Evolutionary conservation across 2,113 vertebrate genomes (phyloP).

Genomic region (Oncorhynchus clarkii): DNA sequence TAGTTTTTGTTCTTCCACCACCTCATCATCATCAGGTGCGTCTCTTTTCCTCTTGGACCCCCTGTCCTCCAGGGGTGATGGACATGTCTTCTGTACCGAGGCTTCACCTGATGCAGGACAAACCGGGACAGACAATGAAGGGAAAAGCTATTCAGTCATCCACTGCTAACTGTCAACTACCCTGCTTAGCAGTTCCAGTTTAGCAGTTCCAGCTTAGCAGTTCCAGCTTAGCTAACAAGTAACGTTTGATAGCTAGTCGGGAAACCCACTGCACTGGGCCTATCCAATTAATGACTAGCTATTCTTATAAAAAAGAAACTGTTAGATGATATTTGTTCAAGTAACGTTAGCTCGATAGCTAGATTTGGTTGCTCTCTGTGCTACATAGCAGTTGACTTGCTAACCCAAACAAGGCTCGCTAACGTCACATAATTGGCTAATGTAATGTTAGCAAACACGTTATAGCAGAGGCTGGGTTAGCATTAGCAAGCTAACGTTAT

Average conservation of each 20-base stretch:
- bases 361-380: no score
- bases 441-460: no score
- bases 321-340: no score
- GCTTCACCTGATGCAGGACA: no score
- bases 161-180: neutral
- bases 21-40: conserved; percentile 61
- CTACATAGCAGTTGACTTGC: no score
- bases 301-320: neutral
- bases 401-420: no score
- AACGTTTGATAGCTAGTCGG: neutral
- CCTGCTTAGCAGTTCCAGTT: neutral
- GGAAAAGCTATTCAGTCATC: no score
- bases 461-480: no score
- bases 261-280: neutral
- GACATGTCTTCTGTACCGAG: no score
- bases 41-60: conserved; percentile 79
- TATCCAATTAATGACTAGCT: neutral
- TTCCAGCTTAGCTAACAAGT: neutral
- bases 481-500: no score
- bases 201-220: neutral
- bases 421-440: no score
- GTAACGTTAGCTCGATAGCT: neutral
- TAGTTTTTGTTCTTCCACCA: conserved; percentile 69
- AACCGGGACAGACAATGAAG: no score
- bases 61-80: conserved; percentile 48